phyloP scores from a whole-genome alignment of 1,140 invertebrate genomes.

The Lethrus apterus region DNA sequence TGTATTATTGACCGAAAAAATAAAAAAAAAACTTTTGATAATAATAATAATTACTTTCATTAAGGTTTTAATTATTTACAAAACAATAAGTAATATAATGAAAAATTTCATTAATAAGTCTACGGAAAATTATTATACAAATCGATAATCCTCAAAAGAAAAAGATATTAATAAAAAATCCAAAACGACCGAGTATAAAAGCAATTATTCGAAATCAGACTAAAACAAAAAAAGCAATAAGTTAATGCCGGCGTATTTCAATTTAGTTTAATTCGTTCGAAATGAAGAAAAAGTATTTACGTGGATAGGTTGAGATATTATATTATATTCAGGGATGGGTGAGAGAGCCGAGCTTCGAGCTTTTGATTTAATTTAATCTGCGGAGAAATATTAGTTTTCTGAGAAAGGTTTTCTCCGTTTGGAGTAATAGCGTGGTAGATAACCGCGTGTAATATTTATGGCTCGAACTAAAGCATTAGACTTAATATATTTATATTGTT shows the following conservation, averaged over 20 bases:
- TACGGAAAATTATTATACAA: background rate
- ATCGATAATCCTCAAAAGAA: background rate
- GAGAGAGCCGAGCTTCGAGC: conserved; percentile 24
- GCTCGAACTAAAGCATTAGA: conserved; percentile 30
- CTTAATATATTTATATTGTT: conserved; percentile 32
- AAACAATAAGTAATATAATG: too few species aligned
- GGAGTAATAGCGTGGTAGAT: conserved; percentile 26
- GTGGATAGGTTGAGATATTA: conserved; percentile 24
- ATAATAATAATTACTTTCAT: background rate
- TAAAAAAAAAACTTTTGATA: background rate
- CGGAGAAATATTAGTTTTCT: conserved; percentile 35
- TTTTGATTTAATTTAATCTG: conserved; percentile 36
- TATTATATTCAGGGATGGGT: conserved; percentile 23
- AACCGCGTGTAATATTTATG: conserved; percentile 28
- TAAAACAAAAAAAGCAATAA: conserved; percentile 20
- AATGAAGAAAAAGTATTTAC: conserved; percentile 28
- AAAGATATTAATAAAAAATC: background rate
- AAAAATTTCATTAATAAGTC: background rate
- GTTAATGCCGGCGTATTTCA: conserved; percentile 25
- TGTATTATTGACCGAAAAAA: too few species aligned
- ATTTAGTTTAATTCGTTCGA: conserved; percentile 27
- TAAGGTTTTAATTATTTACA: too few species aligned
- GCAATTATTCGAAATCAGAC: conserved; percentile 20
- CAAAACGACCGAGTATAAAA: conserved; percentile 13
- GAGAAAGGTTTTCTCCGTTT: conserved; percentile 29